Base-by-base conservation (phyloP, 2,797 vertebrate genomes). In the Cirrhinus mrigala region DNA sequence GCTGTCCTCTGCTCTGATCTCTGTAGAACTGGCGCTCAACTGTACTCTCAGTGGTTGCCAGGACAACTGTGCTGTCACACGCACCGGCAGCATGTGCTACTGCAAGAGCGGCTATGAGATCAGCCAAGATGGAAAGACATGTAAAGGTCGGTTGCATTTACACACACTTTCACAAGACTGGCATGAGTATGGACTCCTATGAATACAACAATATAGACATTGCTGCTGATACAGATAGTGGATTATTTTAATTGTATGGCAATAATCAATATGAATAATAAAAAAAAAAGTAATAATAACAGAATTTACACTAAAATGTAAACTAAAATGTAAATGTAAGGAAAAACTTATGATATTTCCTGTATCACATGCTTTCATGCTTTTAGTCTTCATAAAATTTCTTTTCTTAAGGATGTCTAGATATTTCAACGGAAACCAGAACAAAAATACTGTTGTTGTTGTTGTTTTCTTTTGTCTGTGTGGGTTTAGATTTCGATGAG, bases 51-150 rank as follows among this genome's bases (percentile, higher is more conserved):
- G 91, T 82, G 92, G 87, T 27, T 99, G 98, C 93, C 96, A 97
- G 92, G 97, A 98, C 91, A 94, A 92, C 91, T 99, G 98, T 37
- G 96, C 96, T 0, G 94, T 96, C 0, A 98, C 97, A 0, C 95
- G 95, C 50, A 87, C 60, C 0, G 98, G 98, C 1, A 92, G 97
- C 0, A 87, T 91, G 74, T 99, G 98, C 92, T 99, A 97, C 94
- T 99, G 98, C 92, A 97, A 97, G 92, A 94, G 48, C 79, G 97
- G 96, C 70, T 98, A 96, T 87, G 97, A 98, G 92, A 96, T 99
- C 88, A 94, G 95, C 14, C 90, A 94, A 4, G 97, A 99, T 9
- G 92, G 96, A 70, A 97, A 96, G 92, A 94, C 92, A 29, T 99
- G 98, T 93, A 98, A 97, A 97, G 98, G 98, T 99, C 0, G 7